Conservation (phyloP, 2,888 invertebrate genomes). For the Megastigmus dorsalis region DNA sequence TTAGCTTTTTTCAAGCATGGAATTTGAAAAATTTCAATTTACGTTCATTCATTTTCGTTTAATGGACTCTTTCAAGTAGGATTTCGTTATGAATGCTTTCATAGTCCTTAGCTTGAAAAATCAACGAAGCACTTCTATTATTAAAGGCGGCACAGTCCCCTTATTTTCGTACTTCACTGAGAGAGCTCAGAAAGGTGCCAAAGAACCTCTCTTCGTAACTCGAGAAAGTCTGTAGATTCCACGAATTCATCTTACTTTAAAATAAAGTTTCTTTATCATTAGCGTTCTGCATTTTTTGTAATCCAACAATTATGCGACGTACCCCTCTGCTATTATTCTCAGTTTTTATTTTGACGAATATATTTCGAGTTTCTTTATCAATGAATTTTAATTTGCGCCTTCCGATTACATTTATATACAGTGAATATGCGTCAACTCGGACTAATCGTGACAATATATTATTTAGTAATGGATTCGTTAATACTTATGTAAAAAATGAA, state of each 20-base stretch:
- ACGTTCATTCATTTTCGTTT: slow-evolving; percentile 9
- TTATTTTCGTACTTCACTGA: slow-evolving; percentile 42
- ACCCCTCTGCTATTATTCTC: background rate
- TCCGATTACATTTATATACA: background rate
- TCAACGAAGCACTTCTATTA: slow-evolving; percentile 34
- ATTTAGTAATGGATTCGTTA: slow-evolving; percentile 35
- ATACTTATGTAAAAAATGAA: slow-evolving; percentile 36
- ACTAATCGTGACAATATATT: slow-evolving; percentile 37
- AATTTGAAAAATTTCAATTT: slow-evolving; percentile 18
- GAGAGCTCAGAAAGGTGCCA: slow-evolving; percentile 51
- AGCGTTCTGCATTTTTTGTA: slow-evolving; percentile 16
- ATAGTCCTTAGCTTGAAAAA: slow-evolving; percentile 17
- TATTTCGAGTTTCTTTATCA: background rate
- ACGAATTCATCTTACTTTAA: slow-evolving; percentile 10
- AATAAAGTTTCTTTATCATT: slow-evolving; percentile 12
- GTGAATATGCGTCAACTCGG: background rate
- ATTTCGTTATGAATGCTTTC: slow-evolving; percentile 15
- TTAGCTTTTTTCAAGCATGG: background rate
- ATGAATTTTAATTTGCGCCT: slow-evolving; percentile 21
- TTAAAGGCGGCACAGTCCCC: slow-evolving; percentile 19
- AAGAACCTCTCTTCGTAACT: slow-evolving; percentile 52
- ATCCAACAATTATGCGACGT: background rate
- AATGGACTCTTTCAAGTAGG: slow-evolving; percentile 12
- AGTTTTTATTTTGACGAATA: slow-evolving; percentile 7
- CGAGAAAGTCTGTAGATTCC: slow-evolving; percentile 22